Base-by-base conservation (phyloP, 2,888 invertebrate genomes). In the Melieria crassipennis region DNA sequence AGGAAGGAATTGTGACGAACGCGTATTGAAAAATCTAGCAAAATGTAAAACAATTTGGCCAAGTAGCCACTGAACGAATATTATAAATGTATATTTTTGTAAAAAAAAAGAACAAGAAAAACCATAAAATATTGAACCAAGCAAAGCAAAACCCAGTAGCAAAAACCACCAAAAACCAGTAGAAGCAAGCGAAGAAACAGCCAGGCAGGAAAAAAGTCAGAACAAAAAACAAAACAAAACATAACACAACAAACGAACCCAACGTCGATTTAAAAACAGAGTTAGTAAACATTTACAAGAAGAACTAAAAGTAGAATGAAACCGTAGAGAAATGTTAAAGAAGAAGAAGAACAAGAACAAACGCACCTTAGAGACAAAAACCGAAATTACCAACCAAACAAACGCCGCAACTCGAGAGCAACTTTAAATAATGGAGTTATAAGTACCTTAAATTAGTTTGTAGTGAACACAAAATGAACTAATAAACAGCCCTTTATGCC, bases 361-460 rank as follows among this genome's bases (percentile, higher is more conserved):
- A 52, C n/a, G 57, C 13, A 65, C 11, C 30, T 43, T 30, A 50
- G 67, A 75, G 68, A 75, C 75, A 77, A 73, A 77, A 77, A 74
- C 76, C 75, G 57, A 56, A 62, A 69, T 45, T 50, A 57, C 56
- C 48, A 65, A 65, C 48, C 58, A 61, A 30, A 52, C 43, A 65
- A 62, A 65, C 66, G 30, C 30, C 30, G 30, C 30, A 30, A 65
- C 55, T 65, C 50, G 52, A 57, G 58, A 66, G 61, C 56, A 70
- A 73, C 68, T 72, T 75, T 75, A 77, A 78, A 76, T 83, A 83
- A 85, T 85, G 85, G 85, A 86, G 86, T 86, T 85, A 85, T 82
- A 83, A 85, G 85, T 85, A 85, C 85, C 85, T 85, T 86, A 82
- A 81, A 82, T 80, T 85, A 85, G 86, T 79, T 80, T 79, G 79